A percentile compares a stretch with the other conserved stretches of the same genome.
These are phyloP conservation scores for Mesochorus sp. DNA, from an alignment of 2,888 invertebrate species.

Conservation along the genomic window DNA sequence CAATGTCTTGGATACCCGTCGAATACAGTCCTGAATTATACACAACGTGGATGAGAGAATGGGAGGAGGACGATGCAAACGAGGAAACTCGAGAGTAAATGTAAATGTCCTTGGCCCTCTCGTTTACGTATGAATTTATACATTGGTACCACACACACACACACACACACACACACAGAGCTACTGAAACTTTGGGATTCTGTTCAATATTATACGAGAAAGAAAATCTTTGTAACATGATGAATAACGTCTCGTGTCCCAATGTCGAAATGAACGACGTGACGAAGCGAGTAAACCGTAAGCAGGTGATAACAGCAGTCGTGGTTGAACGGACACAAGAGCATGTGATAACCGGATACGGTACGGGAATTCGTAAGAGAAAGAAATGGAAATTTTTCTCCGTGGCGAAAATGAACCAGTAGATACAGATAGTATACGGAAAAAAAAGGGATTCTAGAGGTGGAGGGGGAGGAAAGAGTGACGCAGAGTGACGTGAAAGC, in stretches of 20 bases:
- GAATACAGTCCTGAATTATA: slow-evolving; percentile 56
- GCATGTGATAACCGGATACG: no score
- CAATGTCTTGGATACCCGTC: not conserved
- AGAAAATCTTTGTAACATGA: not conserved
- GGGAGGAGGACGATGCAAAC: slow-evolving; percentile 29
- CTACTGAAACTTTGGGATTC: slow-evolving; percentile 6
- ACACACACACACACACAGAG: no score
- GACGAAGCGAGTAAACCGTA: not conserved
- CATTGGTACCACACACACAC: not conserved
- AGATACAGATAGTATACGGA: no score
- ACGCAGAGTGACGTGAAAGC: slow-evolving; percentile 17
- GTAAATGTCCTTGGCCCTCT: slow-evolving; percentile 3
- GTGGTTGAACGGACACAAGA: not conserved
- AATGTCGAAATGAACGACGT: not conserved
- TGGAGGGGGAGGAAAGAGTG: not conserved
- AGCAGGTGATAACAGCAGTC: slow-evolving; percentile 43
- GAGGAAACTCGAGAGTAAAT: slow-evolving; percentile 26
- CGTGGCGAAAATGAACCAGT: no score
- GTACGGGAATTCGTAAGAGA: not conserved
- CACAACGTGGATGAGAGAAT: slow-evolving; percentile 8
- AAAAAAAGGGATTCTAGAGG: not conserved
- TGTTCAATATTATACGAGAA: no score
- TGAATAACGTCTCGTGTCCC: not conserved
- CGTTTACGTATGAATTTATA: slow-evolving; percentile 25
- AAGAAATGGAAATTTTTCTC: not conserved